Conservation (phyloP, 2,888 invertebrate genomes). For the Lasioglossum malachurum region DNA sequence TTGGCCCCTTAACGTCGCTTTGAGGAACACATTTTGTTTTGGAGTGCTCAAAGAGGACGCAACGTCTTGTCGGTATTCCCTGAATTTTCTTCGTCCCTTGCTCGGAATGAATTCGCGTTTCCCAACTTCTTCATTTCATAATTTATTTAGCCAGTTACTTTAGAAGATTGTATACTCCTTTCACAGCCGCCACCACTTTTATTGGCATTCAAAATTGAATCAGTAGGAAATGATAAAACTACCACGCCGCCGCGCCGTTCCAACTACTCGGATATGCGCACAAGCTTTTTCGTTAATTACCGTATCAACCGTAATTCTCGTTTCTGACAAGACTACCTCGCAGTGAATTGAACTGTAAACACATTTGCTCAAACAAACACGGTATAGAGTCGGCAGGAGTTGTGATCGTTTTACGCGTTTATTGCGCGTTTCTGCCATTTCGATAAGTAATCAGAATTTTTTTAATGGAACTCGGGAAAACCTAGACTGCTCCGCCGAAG, state of each 20-base stretch:
- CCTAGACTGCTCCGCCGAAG: not conserved
- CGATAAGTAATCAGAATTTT: not conserved
- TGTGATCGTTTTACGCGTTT: not conserved
- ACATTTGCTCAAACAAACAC: not conserved
- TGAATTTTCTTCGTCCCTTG: not conserved
- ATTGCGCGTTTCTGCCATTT: not conserved
- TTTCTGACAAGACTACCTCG: not conserved
- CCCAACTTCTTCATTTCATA: not conserved
- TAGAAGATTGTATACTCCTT: not conserved
- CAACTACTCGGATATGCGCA: not conserved
- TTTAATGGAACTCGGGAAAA: not conserved
- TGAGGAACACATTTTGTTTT: slow-evolving; percentile 58
- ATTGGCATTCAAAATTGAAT: not conserved
- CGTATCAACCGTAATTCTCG: not conserved
- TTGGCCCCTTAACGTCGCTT: slow-evolving; percentile 59
- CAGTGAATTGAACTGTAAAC: not conserved
- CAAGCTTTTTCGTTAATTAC: not conserved
- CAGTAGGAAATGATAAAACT: not conserved
- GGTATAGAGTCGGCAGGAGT: not conserved
- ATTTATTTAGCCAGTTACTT: not conserved
- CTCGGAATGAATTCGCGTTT: not conserved
- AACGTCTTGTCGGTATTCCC: not conserved
- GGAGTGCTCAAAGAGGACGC: not conserved
- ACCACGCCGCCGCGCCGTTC: not conserved
- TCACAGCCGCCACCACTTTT: not conserved